A percentile compares a stretch with the other conserved stretches of the same genome.
Evolutionary conservation across 1,140 invertebrate genomes (phyloP).

Genomic region (Helicoverpa armigera): DNA sequence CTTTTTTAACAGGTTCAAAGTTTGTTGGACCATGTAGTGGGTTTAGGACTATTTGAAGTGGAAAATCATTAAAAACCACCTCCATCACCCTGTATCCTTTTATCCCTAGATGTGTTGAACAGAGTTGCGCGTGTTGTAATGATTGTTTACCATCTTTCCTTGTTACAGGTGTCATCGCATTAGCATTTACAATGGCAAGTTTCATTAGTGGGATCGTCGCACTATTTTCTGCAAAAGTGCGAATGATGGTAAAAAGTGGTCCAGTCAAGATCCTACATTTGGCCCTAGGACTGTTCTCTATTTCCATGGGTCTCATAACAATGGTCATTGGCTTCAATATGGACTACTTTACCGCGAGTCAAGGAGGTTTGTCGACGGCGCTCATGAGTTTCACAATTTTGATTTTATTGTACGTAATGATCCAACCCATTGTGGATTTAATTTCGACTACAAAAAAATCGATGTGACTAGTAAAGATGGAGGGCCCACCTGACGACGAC

Average conservation of each 20-base stretch:
- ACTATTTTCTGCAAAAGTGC: conserved; percentile 81
- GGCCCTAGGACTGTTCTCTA: conserved; percentile 72
- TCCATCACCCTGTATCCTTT: too few species aligned
- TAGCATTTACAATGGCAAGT: conserved; percentile 76
- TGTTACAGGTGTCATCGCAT: conserved; percentile 80
- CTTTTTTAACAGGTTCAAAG: too few species aligned
- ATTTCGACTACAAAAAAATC: conserved; percentile 68
- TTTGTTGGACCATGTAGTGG: too few species aligned
- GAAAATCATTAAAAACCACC: too few species aligned
- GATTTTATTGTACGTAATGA: conserved; percentile 73
- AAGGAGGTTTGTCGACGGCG: conserved; percentile 68
- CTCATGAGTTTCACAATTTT: conserved; percentile 73
- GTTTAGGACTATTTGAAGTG: too few species aligned
- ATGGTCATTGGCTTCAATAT: conserved; percentile 79
- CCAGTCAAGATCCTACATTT: conserved; percentile 79
- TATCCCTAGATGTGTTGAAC: too few species aligned
- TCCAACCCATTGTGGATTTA: conserved; percentile 76
- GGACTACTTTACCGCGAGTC: conserved; percentile 66
- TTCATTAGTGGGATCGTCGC: conserved; percentile 77
- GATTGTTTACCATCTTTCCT: conserved; percentile 12
- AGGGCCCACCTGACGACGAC: conserved; percentile 68
- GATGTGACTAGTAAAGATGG: conserved; percentile 72
- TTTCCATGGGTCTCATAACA: conserved; percentile 78
- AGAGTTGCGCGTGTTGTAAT: background rate
- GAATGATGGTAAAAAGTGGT: conserved; percentile 72